These are phyloP conservation scores for Etia nguti DNA, from an alignment of 2,113 vertebrate species.

Conservation along the genomic window DNA sequence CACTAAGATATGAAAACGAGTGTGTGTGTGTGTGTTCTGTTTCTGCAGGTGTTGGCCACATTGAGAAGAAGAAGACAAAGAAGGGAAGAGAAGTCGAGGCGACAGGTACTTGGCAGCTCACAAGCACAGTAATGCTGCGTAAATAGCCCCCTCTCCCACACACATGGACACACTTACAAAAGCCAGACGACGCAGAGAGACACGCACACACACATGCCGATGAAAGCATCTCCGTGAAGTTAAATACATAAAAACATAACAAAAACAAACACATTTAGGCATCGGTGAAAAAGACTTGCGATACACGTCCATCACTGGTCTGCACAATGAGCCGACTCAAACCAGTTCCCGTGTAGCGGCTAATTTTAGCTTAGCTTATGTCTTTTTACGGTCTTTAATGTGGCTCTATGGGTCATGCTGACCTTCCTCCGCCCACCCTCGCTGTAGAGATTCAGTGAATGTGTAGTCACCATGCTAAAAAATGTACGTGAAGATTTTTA, in stretches of 20 bases:
- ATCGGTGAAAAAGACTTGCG: background rate
- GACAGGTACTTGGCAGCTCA: conserved; percentile 65
- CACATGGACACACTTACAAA: conserved; percentile 18
- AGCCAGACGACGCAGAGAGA: background rate
- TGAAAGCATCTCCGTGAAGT: background rate
- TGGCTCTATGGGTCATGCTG: fast-evolving
- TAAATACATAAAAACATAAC: background rate
- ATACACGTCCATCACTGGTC: background rate
- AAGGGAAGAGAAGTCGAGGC: conserved; percentile 23
- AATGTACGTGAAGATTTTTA: background rate
- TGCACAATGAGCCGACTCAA: background rate
- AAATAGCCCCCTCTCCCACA: conserved; percentile 25
- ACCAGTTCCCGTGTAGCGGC: background rate
- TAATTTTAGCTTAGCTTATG: background rate
- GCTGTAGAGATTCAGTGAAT: background rate
- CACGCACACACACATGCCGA: background rate
- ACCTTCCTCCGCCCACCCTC: background rate
- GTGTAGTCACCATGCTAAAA: fast-evolving
- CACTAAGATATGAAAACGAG: background rate
- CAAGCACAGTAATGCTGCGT: conserved; percentile 30
- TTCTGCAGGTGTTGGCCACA: conserved; percentile 64
- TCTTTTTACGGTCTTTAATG: background rate
- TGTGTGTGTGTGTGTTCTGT: background rate
- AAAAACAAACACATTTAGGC: background rate
- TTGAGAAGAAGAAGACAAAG: conserved; percentile 43